Evolutionary conservation across 2,888 invertebrate species (phyloP).

Genomic region (Dusona sp.): DNA sequence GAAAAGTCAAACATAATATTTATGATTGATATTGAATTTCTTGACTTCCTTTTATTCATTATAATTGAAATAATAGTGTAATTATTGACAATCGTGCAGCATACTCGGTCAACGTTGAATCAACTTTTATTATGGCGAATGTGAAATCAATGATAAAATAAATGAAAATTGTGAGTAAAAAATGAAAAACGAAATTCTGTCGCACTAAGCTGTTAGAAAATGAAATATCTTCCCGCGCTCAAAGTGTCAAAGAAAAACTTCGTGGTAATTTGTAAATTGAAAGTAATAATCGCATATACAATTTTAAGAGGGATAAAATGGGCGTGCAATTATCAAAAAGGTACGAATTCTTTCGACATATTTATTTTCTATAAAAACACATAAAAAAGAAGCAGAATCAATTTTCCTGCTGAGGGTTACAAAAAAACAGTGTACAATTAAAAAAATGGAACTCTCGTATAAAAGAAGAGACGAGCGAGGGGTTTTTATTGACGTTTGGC

Average conservation of each 20-base stretch:
- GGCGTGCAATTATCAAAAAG: slow-evolving; percentile 44
- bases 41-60: background rate
- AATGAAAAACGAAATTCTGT: background rate
- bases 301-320: slow-evolving; percentile 21
- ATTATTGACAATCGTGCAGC: background rate
- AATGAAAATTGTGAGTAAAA: background rate
- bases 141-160: background rate
- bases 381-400: background rate
- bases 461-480: background rate
- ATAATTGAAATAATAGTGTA: background rate
- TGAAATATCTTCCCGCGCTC: background rate
- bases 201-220: background rate
- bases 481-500: background rate
- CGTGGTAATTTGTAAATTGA: background rate
- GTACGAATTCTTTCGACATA: slow-evolving; percentile 1
- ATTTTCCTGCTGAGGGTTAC: background rate
- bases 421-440: background rate
- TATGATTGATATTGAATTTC: background rate
- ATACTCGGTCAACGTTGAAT: background rate
- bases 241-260: background rate
- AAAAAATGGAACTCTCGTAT: background rate
- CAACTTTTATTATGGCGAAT: background rate
- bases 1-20: background rate
- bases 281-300: background rate
- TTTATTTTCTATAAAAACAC: slow-evolving; percentile 15